Evolutionary conservation across 2,113 vertebrate species (phyloP).

Genomic region (Zootoca vivipara): DNA sequence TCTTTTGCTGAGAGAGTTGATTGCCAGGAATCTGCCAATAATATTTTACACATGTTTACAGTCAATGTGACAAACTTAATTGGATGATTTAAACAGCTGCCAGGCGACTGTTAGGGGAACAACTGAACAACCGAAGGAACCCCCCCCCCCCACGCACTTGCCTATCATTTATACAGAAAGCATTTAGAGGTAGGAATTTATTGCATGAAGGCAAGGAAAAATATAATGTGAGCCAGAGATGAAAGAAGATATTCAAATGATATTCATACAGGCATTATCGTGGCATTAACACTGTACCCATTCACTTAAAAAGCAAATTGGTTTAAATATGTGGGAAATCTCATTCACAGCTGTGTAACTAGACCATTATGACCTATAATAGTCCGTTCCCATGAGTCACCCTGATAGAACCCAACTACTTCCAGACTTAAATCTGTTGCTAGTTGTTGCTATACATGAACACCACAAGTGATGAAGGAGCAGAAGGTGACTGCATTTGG

Average conservation of each 20-base stretch:
- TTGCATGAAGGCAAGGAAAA: constrained; percentile 19
- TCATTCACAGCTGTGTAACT: neutral
- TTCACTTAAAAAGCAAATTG: constrained; percentile 1
- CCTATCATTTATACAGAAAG: neutral
- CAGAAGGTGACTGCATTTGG: neutral
- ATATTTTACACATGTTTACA: constrained; percentile 56
- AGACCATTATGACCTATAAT: neutral
- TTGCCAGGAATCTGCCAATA: constrained; percentile 49
- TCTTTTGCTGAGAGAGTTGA: constrained; percentile 51
- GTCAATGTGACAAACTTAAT: constrained; percentile 50
- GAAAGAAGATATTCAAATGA: neutral
- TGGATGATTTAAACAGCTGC: constrained; percentile 28
- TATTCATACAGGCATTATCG: neutral
- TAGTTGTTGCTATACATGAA: neutral
- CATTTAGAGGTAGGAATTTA: constrained; percentile 22
- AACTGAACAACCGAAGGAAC: neutral
- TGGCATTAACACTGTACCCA: neutral
- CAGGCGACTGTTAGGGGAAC: constrained; percentile 20
- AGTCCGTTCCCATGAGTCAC: neutral
- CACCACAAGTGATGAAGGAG: neutral
- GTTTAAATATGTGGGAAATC: neutral
- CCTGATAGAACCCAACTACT: neutral
- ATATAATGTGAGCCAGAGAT: neutral
- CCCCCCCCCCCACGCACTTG: too few species aligned
- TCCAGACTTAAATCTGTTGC: neutral